A percentile compares a stretch with the other conserved stretches of the same genome.
Evolutionary conservation across 2,888 invertebrate genomes (phyloP).

Genomic region (Lepidonotus clava): DNA sequence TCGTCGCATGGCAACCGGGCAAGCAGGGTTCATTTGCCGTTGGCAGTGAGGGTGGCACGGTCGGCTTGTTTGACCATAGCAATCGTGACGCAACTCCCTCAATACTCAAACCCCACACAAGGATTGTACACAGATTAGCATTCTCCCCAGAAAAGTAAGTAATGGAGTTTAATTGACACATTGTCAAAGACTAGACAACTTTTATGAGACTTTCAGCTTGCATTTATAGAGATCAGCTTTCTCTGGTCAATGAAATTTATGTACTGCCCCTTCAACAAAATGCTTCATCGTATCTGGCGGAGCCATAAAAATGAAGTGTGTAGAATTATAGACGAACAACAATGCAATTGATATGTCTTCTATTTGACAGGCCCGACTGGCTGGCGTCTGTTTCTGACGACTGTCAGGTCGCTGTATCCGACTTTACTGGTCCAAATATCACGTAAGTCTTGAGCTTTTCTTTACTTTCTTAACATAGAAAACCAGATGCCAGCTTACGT

Average conservation of each 20-base stretch:
- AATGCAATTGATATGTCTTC: neutral
- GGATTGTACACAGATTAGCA: slow-evolving; percentile 71
- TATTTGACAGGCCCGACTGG: slow-evolving; percentile 69
- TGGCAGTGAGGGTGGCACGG: slow-evolving; percentile 82
- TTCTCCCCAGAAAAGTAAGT: slow-evolving; percentile 72
- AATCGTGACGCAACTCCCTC: slow-evolving; percentile 44
- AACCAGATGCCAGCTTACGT: too few relatives aligned
- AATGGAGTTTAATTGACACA: too few relatives aligned
- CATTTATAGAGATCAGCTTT: too few relatives aligned
- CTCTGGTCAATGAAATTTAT: too few relatives aligned
- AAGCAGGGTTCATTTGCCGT: slow-evolving; percentile 72
- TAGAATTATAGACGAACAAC: too few relatives aligned
- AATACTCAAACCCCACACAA: slow-evolving; percentile 68
- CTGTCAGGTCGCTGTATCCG: slow-evolving; percentile 72
- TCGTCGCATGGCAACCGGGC: slow-evolving; percentile 76
- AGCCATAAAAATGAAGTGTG: too few relatives aligned
- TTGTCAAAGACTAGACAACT: too few relatives aligned
- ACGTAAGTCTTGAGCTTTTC: slow-evolving; percentile 44
- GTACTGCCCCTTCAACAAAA: too few relatives aligned
- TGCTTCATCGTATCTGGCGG: too few relatives aligned
- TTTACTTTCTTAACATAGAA: slow-evolving; percentile 62
- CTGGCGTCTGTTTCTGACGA: slow-evolving; percentile 77
- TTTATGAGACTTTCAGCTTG: too few relatives aligned
- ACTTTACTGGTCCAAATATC: slow-evolving; percentile 61
- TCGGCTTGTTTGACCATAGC: slow-evolving; percentile 81